A percentile compares a stretch with the other conserved stretches of the same genome.
Conservation (phyloP, 2,797 vertebrate species). For the Chaunax sp. region DNA sequence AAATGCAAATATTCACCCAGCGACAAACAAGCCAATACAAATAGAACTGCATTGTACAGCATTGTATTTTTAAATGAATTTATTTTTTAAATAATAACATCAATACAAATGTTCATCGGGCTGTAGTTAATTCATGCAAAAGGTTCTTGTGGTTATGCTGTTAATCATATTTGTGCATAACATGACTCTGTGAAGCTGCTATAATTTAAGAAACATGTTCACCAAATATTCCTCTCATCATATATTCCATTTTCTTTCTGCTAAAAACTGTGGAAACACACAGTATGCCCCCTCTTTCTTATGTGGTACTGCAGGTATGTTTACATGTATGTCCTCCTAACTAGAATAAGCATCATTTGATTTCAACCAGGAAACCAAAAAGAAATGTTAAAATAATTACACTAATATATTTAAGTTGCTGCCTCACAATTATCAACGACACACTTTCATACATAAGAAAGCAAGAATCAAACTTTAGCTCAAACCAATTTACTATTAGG, state of each 20-base stretch:
- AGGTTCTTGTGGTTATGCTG: neutral
- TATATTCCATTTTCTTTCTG: slow-evolving; percentile 20
- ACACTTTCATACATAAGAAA: slow-evolving; percentile 5
- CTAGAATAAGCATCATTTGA: slow-evolving; percentile 15
- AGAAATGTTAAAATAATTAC: slow-evolving; percentile 23
- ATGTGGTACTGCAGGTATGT: slow-evolving; percentile 50
- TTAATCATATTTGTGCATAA: slow-evolving; percentile 6
- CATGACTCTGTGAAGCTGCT: neutral
- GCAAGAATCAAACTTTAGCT: neutral
- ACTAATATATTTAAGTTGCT: neutral
- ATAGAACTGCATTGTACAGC: neutral
- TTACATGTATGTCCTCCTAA: slow-evolving; percentile 38
- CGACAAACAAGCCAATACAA: slow-evolving; percentile 12
- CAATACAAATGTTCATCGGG: slow-evolving; percentile 1
- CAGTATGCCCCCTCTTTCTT: slow-evolving; percentile 31
- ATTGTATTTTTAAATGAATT: slow-evolving; percentile 7
- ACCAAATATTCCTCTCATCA: slow-evolving; percentile 11
- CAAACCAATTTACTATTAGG: slow-evolving; percentile 2
- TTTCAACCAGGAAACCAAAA: slow-evolving; percentile 37
- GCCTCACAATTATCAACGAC: neutral
- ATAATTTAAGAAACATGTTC: slow-evolving; percentile 5
- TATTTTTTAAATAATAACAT: slow-evolving; percentile 14
- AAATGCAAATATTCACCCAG: slow-evolving; percentile 14
- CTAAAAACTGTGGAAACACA: slow-evolving; percentile 25
- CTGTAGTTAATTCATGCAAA: slow-evolving; percentile 1